Evolutionary conservation across 2,888 invertebrate species (phyloP).

Genomic region (Gibbula magus): DNA sequence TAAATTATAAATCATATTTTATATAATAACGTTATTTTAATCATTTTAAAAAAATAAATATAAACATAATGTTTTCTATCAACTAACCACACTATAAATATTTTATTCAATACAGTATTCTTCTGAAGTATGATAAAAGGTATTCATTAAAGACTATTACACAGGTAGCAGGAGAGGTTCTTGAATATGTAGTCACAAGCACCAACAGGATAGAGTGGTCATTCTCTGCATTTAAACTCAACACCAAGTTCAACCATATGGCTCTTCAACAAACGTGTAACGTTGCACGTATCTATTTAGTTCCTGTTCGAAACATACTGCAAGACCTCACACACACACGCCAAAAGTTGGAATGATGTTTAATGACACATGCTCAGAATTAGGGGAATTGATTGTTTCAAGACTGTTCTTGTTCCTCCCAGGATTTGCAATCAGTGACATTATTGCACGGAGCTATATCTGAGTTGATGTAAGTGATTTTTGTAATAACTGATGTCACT

Average conservation of each 20-base stretch:
- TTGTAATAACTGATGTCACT: not conserved
- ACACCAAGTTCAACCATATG: not conserved
- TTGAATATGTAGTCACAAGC: constrained; percentile 24
- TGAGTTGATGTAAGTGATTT: constrained; percentile 19
- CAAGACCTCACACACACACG: not conserved
- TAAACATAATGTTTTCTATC: too few relatives aligned
- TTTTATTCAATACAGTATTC: too few relatives aligned
- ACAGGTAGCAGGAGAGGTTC: constrained; percentile 40
- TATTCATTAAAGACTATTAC: constrained; percentile 34
- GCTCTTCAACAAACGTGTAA: constrained; percentile 13
- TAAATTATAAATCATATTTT: too few relatives aligned
- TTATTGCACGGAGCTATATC: constrained; percentile 19
- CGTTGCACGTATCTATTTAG: constrained; percentile 20
- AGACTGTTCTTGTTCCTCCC: constrained; percentile 14
- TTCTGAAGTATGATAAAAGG: too few relatives aligned
- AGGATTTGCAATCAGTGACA: not conserved
- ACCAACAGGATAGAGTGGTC: not conserved
- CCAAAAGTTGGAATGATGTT: not conserved
- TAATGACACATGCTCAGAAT: not conserved
- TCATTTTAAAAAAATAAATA: too few relatives aligned
- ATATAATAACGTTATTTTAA: too few relatives aligned
- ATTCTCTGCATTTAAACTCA: not conserved
- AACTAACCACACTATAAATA: too few relatives aligned
- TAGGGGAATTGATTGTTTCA: constrained; percentile 24
- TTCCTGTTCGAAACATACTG: not conserved